Base-by-base conservation (phyloP, 1,140 invertebrate species). In the Druon quercuslanigerum region DNA sequence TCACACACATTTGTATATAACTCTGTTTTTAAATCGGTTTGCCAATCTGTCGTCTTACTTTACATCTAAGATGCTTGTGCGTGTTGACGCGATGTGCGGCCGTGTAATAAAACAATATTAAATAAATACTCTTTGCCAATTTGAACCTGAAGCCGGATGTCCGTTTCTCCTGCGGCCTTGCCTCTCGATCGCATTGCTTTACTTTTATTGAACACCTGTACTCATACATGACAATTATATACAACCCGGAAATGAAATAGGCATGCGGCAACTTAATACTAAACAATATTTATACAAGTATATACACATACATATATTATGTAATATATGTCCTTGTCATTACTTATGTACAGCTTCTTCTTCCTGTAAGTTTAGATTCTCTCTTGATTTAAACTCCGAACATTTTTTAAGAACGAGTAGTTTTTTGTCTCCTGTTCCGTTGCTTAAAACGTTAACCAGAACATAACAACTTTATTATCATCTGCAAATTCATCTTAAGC, bases 31-130 rank as follows among this genome's bases (percentile, higher is more conserved):
- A 13, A 66, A 66, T 72, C 51, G 70, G 51, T 77, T 51, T 50
- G 52, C 71, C 71, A 51, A 72, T 79, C 16, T 19, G 40, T 79
- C 60, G 71, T 73, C 79, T 46, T 77, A 51, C 71, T 78, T 84
- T 76, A 83, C 50, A 76, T 66, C 72, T 40, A 79, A 79, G 79
- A 77, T 72, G 79, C 79, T 83, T 81, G 82, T 79, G 86, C 85
- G 88, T 87, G 86, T 90, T 83, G 88, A 89, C 88, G 88, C 87
- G 87, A 85, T 88, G 87, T 89, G 89, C 88, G 88, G 87, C 88
- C 82, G 82, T 90, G 88, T 90, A 90, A 75, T 89, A 87, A 88
- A 57, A 3, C 75, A 79, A 79, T 66, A 40, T 76, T 57, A 76
- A 82, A 52, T 79, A 84, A 66, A 25, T 40, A 40, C 60, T 66